Evolutionary conservation across 1,140 invertebrate species (phyloP), one percentile per base, ranked within the genome.

Genomic region (Berghia stephanieae): DNA sequence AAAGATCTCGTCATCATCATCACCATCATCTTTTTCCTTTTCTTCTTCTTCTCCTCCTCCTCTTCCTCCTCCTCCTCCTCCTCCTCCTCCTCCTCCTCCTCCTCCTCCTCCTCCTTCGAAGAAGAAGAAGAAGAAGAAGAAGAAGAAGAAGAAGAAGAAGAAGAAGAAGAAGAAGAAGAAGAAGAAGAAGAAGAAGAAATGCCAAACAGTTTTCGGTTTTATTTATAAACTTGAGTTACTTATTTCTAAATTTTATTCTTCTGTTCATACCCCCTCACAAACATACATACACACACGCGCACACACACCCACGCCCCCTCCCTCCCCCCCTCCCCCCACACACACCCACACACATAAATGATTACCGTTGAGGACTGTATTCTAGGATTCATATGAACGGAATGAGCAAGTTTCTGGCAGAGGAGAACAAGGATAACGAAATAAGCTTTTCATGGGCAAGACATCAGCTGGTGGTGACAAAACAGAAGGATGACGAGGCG

Each of bases 381-480:
- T 78, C 27, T 69, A 78, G 79, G 77, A 67, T 83, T 13, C 34
- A 78, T 21, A n/a, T 79, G 1, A 71, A 81, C 36, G 78, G 78
- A 38, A 79, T 81, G 60, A 76, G 75, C 3, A 84, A 86, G 74
- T 80, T 84, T 52, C 38, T 87, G 8, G 66, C 86, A 6, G 83
- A 86, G 6, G 76, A 82, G 27, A 78, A 82, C 44, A 77, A 79
- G 24, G 80, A 84, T 21, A 85, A 82, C 70, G 85, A 83, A 36
- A 49, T 27, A 10, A 78, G 82, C 4, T 46, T 86, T 3, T 73
- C 84, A 1, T 87, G 86, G 86, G 76, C 86, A 2, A 77, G 85
- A 16, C 84, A 86, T 49, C 86, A 88, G 77, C 73, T 88, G 40
- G 83, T 83, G 13, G 84, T 88, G 3, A 88, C 87, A 8, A 86